phyloP scores from a whole-genome alignment of 2,888 invertebrate genomes.

The Disparrhopalites patrizii region DNA sequence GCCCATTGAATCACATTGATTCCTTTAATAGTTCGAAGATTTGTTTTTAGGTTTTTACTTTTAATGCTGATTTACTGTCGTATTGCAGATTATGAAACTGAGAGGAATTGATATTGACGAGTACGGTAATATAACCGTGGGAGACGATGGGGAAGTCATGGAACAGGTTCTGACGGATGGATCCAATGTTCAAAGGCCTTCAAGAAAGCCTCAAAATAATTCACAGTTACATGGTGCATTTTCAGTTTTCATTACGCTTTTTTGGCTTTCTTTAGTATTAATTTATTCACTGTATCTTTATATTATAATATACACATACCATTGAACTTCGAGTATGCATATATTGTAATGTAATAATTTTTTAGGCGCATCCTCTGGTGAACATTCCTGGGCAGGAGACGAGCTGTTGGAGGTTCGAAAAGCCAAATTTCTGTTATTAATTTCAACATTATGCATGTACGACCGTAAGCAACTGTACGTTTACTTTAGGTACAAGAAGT shows the following conservation, averaged over 20 bases:
- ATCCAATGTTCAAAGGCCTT: not conserved
- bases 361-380: no score
- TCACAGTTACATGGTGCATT: not conserved
- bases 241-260: not conserved
- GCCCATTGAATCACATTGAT: not conserved
- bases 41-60: not conserved
- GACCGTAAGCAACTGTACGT: not conserved
- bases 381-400: no score
- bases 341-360: no score
- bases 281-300: not conserved
- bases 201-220: no score
- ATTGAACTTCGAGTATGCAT: not conserved
- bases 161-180: not conserved
- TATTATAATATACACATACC: not conserved
- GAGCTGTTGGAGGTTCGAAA: no score
- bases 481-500: slow-evolving; percentile 22
- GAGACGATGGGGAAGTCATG: not conserved
- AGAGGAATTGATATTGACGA: slow-evolving; percentile 20
- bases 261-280: not conserved
- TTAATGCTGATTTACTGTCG: not conserved
- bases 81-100: slow-evolving; percentile 4
- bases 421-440: no score
- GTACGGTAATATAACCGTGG: slow-evolving; percentile 4
- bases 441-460: no score
- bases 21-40: not conserved